Percentiles rank a stretch among this genome's conserved stretches.
These are phyloP conservation scores for Myocastor coypus DNA, from an alignment of 2,113 vertebrate genomes.

Conservation along the genomic window DNA sequence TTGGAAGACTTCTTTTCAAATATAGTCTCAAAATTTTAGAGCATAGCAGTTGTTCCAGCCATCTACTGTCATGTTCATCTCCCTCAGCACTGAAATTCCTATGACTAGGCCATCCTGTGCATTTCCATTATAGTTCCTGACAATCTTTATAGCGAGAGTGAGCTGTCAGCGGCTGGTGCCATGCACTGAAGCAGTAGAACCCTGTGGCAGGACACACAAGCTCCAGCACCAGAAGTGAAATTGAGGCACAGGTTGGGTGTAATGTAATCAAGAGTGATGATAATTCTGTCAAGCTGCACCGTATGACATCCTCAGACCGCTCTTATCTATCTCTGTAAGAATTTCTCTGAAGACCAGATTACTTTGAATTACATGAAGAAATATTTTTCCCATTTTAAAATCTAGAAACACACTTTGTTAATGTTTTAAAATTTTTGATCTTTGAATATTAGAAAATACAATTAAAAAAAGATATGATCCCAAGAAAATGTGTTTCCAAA, in stretches of 20 bases:
- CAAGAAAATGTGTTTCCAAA: not conserved
- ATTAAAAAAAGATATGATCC: not conserved
- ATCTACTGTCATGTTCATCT: not conserved
- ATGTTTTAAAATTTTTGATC: not conserved
- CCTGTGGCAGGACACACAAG: too few relatives aligned
- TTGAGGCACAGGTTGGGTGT: not conserved
- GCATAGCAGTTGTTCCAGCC: not conserved
- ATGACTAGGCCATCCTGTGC: not conserved
- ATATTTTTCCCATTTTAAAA: not conserved
- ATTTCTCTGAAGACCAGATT: not conserved
- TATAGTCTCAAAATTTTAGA: not conserved
- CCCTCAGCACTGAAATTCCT: not conserved
- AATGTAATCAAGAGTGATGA: not conserved
- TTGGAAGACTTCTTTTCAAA: conserved; percentile 49
- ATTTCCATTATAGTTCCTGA: not conserved
- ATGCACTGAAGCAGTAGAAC: not conserved
- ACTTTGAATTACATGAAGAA: not conserved
- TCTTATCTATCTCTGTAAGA: too few relatives aligned
- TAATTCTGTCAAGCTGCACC: not conserved
- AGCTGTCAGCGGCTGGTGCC: not conserved
- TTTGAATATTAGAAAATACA: conserved; percentile 2
- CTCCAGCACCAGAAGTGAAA: not conserved
- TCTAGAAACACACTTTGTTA: not conserved
- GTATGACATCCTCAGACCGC: not conserved
- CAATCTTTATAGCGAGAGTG: too few relatives aligned